Evolutionary conservation across 2,797 vertebrate genomes (phyloP).

Genomic region (Falco columbarius): DNA sequence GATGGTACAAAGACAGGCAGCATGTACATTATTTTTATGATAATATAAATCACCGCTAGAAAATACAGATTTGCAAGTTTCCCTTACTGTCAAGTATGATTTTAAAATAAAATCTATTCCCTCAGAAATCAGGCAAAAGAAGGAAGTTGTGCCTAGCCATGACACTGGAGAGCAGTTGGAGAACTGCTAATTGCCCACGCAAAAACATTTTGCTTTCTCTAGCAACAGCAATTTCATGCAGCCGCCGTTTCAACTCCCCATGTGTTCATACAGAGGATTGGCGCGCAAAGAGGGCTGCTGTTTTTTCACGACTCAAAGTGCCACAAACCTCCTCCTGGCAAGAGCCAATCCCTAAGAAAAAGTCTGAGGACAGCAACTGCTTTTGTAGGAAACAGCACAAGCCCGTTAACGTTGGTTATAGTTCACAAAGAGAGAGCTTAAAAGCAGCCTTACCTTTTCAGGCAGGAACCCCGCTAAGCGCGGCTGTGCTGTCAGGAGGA

Average conservation of each 20-base stretch:
- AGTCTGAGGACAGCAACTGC: fast-evolving
- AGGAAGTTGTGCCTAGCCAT: not conserved
- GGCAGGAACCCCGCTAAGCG: not conserved
- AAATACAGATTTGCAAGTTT: not conserved
- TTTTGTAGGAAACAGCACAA: fast-evolving
- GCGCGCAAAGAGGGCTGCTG: not conserved
- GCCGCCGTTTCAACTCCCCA: not conserved
- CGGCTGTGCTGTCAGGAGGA: slow-evolving; percentile 58
- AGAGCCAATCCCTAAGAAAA: not conserved
- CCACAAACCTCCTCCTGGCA: not conserved
- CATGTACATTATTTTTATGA: fast-evolving
- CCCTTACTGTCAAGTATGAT: not conserved
- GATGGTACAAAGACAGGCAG: not conserved
- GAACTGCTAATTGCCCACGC: not conserved
- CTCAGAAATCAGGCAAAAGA: not conserved
- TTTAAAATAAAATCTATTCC: not conserved
- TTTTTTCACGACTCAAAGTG: not conserved
- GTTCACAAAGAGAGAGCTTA: not conserved
- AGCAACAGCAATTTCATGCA: not conserved
- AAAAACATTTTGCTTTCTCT: not conserved
- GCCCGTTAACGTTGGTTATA: fast-evolving
- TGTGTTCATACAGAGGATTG: not conserved
- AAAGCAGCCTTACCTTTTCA: slow-evolving; percentile 33
- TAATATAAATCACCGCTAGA: not conserved
- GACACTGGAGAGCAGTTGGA: not conserved